Base-by-base conservation (phyloP, 2,113 vertebrate genomes). In the Pteropus alecto region DNA sequence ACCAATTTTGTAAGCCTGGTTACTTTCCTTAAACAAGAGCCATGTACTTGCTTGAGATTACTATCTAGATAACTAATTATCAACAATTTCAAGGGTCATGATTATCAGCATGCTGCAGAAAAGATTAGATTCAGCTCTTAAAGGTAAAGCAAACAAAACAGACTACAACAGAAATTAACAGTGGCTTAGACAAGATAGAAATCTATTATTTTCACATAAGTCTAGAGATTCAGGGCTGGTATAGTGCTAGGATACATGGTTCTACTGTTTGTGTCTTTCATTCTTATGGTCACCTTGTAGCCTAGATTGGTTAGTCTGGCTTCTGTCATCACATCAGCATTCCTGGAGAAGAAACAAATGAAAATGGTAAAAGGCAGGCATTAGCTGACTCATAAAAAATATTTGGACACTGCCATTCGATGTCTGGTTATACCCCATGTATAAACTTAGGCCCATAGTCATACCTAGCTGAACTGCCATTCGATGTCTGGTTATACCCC, bases 1-100 rank as follows among this genome's bases (percentile, higher is more conserved):
- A 13, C 28, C 18, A 92, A 70, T 83, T 92, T 85, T 90, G 61
- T 73, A 83, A 46, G 16, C 3, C 78, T 78, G 46, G 41, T 22
- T 96, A 94, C 76, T 98, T 95, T 93, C 97, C 65, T 76, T 92
- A 60, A 93, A 58, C 26, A 22, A 87, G 12, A 0, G 0, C 78
- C 54, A 65, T 87, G 68, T 43, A 48, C 18, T 65, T 38, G 60
- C 33, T 97, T 96, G 92, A 19, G 6, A 84, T 70, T n/a, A 86
- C 79, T 96, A 95, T 87, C 48, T 82, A 87, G 92, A 93, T 94
- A 97, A 94, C 54, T 97, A 87, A 85, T 95, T 97, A 90, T 92
- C 92, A 76, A 30, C 61, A 90, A 54, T 84, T 92, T 97, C 86
- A 98, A 96, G 82, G 92, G 92, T 89, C 83, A 74, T 51, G 76